Conservation (phyloP, 2,113 vertebrate genomes). For the Dipodomys merriami region DNA sequence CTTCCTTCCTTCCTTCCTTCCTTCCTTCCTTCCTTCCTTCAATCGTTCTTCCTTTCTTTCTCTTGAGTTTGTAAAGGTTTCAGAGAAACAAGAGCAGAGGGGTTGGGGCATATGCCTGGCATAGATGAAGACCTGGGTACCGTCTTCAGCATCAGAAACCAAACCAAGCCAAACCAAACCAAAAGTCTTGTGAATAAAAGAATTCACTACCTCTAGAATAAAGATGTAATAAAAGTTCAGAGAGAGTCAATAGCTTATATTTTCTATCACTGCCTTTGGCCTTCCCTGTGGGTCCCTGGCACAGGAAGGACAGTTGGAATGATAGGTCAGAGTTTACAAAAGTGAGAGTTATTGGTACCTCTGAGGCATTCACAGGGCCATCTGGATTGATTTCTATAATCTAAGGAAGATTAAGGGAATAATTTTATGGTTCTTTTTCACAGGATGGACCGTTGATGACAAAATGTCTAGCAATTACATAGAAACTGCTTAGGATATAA, state of each 20-base stretch:
- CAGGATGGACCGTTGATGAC: neutral
- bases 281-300: neutral
- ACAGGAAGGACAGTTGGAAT: neutral
- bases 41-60: neutral
- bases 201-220: neutral
- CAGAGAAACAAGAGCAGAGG: neutral
- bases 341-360: neutral
- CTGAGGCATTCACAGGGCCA: neutral
- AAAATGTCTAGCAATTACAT: neutral
- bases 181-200: neutral
- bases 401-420: neutral
- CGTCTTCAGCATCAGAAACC: too few species aligned
- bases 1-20: neutral
- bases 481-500: neutral
- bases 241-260: rapidly evolving
- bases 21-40: neutral
- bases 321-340: neutral
- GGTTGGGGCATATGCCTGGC: neutral
- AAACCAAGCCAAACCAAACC: too few species aligned
- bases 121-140: too few species aligned
- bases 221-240: neutral
- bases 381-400: conserved; percentile 23
- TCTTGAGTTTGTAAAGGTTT: neutral
- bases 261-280: neutral
- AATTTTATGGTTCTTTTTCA: neutral